Evolutionary conservation across 35 echinoderm and acorn worm species (phyloP), one percentile per base, ranked within the genome.

Genomic region (Holothuria glaberrima): DNA sequence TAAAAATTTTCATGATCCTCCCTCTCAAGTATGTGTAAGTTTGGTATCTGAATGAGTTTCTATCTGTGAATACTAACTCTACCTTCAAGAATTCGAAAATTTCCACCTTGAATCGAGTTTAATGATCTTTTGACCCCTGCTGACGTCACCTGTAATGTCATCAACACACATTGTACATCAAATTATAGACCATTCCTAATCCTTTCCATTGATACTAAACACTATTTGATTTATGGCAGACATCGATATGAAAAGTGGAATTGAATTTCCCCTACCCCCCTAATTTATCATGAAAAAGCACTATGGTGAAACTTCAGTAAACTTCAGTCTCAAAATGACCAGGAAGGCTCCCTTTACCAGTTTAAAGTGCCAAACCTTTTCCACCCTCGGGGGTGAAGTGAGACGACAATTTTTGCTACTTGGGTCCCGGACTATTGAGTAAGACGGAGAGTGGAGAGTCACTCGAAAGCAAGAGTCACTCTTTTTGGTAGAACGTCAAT

Each of bases 221-320:
- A n/a, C n/a, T n/a, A 16, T 28, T 65, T 65, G 61, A 16, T 65
- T 65, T 4, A 65, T 65, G 61, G 61, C 61, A 17, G 61, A 16
- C 16, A 65, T 28, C 27, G 61, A 65, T 17, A 65, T n/a, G 61
- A 21, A 65, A 65, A 65, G 19, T 17, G 4, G 4, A 65, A 6
- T 65, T 65, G 61, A 65, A 6, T 65, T 65, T 65, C 27, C 61
- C 61, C 61, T 65, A 65, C 27, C 27, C 61, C n/a, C 61, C 61
- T 65, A 65, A 65, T 28, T 65, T 65, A 21, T 65, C 61, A 65
- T 65, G 16, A 65, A 65, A 65, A 65, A 65, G 27, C 6, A n/a
- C 20, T 4, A 65, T 3, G 61, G 27, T 4, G 61, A n/a, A 65
- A 65, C 61, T 65, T 65, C 27, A 65, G 4, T 6, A 28, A n/a